phyloP scores from a whole-genome alignment of 2,113 vertebrate species.

The Pluvialis apricaria region DNA sequence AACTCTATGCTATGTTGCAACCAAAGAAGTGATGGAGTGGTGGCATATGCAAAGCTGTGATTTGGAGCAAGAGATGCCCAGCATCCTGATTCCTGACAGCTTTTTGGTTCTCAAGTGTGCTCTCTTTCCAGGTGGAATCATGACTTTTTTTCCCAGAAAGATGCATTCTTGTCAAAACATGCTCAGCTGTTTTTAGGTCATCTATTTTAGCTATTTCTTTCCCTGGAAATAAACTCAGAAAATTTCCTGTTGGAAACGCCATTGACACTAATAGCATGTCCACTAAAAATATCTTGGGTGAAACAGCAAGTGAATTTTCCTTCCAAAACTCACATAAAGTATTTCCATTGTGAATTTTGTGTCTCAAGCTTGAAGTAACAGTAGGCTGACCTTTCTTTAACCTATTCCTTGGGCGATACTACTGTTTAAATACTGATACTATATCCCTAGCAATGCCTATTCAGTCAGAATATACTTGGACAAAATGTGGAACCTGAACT shows the following conservation, averaged over 20 bases:
- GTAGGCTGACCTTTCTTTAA: background rate
- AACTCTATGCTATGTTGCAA: background rate
- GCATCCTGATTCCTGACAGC: background rate
- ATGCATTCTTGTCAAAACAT: background rate
- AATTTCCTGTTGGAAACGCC: background rate
- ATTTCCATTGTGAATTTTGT: background rate
- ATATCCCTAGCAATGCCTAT: background rate
- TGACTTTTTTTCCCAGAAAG: background rate
- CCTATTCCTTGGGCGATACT: background rate
- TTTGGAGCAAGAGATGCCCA: background rate
- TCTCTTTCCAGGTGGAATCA: background rate
- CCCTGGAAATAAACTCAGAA: background rate
- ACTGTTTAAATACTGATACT: background rate
- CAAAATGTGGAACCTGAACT: background rate
- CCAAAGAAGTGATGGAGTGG: background rate
- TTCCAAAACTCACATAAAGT: background rate
- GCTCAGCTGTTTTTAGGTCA: background rate
- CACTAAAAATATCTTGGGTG: background rate
- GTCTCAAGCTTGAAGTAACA: background rate
- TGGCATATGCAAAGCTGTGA: background rate
- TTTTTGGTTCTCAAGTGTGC: background rate
- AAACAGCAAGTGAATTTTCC: background rate
- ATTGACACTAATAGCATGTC: background rate
- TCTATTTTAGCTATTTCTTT: background rate
- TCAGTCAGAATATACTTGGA: background rate